Evolutionary conservation across 2,888 invertebrate species (phyloP), one percentile per base, ranked within the genome.

Genomic region (Drosophila fungiperda): DNA sequence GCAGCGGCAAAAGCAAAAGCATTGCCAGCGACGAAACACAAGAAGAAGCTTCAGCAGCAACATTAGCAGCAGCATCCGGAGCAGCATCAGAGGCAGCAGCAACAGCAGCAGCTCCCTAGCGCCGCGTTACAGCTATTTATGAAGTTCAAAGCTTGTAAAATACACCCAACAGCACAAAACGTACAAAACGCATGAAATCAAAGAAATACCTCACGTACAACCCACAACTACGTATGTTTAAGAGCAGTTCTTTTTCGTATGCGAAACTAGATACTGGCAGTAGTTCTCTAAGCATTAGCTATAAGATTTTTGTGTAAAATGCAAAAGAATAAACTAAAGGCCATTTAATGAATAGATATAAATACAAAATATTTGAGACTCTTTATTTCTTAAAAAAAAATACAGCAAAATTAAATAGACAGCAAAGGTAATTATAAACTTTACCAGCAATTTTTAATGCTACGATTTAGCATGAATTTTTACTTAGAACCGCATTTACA

Each of bases 201-300:
- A 86, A 86, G 89, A 86, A 84, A 80, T 68, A 68, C 68, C 68
- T 73, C 68, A 87, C 77, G 87, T 89, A 89, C 82, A 88, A 70
- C 64, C 52, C 58, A 75, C 68, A 73, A 60, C 64, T 72, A 71
- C 38, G 38, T 62, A 48, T 80, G 48, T 59, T 38, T 80, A 74
- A 84, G 76, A 70, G 79, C 62, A 79, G 83, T 79, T 70, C 68
- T 54, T 66, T 66, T 72, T 78, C 69, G 62, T 67, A 73, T 71
- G 80, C 78, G 70, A 76, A 83, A 75, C 64, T 76, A 87, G 82
- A 70, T 70, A 75, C 80, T 73, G 26, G 48, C 58, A 70, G 33
- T 67, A 67, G 29, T 64, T 61, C 17, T 17, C 15, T 45, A 36
- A 55, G 61, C 20, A 8, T 38, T 68, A 63, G 55, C 36, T 35